These are phyloP conservation scores for Parnassius apollo DNA, from an alignment of 2,888 invertebrate species.

Conservation along the genomic window DNA sequence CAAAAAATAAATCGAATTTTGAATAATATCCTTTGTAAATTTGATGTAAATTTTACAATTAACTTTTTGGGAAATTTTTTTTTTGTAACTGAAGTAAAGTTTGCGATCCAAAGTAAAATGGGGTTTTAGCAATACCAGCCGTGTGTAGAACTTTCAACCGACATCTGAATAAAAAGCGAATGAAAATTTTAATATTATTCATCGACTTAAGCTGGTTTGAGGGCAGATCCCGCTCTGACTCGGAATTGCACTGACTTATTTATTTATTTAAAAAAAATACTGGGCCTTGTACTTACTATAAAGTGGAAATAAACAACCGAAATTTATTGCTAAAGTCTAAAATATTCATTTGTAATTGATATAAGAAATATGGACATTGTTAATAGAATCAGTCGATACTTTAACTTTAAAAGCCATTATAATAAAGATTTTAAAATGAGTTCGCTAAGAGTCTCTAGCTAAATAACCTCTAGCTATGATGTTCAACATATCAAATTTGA, in stretches of 20 bases:
- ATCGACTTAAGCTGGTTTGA: neutral
- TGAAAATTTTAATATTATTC: neutral
- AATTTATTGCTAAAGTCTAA: no score
- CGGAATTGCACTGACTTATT: neutral
- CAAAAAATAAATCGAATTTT: no score
- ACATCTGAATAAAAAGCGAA: neutral
- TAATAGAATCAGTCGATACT: no score
- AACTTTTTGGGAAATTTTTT: neutral
- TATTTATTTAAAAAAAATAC: neutral
- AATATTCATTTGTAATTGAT: no score
- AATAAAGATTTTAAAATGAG: no score
- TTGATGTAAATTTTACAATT: neutral
- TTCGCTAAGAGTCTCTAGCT: no score
- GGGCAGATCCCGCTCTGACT: neutral
- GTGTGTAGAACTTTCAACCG: neutral
- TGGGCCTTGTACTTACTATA: neutral
- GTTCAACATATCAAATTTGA: no score
- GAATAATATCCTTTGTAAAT: neutral
- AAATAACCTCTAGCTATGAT: no score
- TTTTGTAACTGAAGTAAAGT: no score
- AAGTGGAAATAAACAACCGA: neutral
- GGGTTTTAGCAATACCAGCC: slow-evolving; percentile 1
- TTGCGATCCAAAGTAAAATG: neutral
- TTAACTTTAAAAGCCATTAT: no score
- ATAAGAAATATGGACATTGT: no score